A percentile compares a stretch with the other conserved stretches of the same genome.
Conservation (phyloP, 2,113 vertebrate species). For the Gallinago undulata region DNA sequence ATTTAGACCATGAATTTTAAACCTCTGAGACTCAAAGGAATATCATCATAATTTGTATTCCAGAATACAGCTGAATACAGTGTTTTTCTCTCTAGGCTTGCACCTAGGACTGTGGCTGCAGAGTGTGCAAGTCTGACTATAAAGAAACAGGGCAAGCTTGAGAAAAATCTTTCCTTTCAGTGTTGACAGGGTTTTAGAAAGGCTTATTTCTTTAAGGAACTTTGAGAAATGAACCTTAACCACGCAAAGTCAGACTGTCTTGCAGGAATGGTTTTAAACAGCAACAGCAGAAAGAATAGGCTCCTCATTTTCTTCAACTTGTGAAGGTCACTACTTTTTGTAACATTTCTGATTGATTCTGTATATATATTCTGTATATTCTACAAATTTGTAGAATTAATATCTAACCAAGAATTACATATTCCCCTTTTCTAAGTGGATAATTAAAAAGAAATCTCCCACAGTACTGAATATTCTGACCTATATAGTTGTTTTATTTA, state of each 20-base stretch:
- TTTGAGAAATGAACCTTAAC: not conserved
- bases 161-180: not conserved
- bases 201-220: not conserved
- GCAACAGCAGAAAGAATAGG: not conserved
- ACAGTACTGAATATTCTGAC: not conserved
- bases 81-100: not conserved
- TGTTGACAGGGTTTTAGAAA: not conserved
- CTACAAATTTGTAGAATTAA: not conserved
- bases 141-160: not conserved
- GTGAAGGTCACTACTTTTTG: not conserved
- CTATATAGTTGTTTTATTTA: not conserved
- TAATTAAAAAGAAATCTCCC: not conserved
- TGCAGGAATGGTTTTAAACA: not conserved
- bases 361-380: not conserved
- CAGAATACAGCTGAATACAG: not conserved
- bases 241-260: not conserved
- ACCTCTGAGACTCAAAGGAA: not conserved
- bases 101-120: not conserved
- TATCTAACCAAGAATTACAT: not conserved
- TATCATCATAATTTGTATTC: not conserved
- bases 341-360: not conserved
- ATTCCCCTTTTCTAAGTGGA: not conserved
- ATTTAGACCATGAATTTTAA: not conserved
- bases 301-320: not conserved
- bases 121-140: not conserved